These are phyloP conservation scores for Onychorhynchus coronatus DNA, from an alignment of 2,113 vertebrate species.

Conservation along the genomic window DNA sequence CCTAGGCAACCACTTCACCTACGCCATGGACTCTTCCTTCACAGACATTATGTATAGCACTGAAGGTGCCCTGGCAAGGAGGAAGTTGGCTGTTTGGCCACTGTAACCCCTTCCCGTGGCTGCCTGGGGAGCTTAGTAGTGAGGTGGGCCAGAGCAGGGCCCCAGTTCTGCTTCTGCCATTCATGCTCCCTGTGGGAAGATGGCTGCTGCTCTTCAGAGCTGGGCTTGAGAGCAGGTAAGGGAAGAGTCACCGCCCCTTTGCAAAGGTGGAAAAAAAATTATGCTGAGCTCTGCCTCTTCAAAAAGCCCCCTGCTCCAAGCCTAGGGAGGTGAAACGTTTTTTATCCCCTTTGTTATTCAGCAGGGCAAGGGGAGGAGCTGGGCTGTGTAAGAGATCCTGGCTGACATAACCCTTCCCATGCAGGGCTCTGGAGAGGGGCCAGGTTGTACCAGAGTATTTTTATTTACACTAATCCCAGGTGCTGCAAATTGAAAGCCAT, in stretches of 20 bases:
- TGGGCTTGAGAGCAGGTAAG: background rate
- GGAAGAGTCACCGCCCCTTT: background rate
- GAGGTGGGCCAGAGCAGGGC: background rate
- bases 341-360: conserved; percentile 24
- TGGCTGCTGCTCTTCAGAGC: background rate
- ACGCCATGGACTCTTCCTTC: background rate
- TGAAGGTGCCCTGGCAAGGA: background rate
- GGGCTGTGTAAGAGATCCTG: conserved; percentile 11
- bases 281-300: background rate
- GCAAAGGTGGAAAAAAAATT: background rate
- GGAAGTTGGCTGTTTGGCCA: background rate
- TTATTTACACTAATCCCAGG: conserved; percentile 8
- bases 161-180: background rate
- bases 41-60: background rate
- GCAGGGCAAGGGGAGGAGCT: conserved; percentile 44
- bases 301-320: background rate
- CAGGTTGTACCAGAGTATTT: conserved; percentile 37
- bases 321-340: background rate
- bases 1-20: accelerated
- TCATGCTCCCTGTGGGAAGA: background rate
- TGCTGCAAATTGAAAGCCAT: background rate
- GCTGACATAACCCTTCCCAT: conserved; percentile 14
- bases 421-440: conserved; percentile 27
- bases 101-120: background rate
- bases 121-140: background rate